Evolutionary conservation across 2,113 vertebrate genomes (phyloP), one percentile per base, ranked within the genome.

Genomic region (Ranitomeya variabilis): DNA sequence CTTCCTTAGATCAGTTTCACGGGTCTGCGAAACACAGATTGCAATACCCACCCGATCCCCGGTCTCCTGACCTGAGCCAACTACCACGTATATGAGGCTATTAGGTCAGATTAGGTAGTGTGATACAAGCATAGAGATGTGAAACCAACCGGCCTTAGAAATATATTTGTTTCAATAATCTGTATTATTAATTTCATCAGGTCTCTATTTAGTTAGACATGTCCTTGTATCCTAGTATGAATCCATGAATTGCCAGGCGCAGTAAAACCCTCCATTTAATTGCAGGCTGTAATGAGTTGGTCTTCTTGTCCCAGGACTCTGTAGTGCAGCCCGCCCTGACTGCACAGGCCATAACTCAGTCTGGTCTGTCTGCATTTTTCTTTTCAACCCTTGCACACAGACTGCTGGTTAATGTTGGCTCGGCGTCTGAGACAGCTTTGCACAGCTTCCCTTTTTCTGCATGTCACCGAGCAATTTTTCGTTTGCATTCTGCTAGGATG

Each of bases 361-460:
- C 83, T 85, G 83, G 83, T 85, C 67, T 85, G 69, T 85, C 83
- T 85, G 19, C 83, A 85, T 85, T 85, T 74, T 74, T 76, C 83
- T 60, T 59, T 19, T 12, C 51, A 66, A 26, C 60, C 54, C 83
- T 85, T 60, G 83, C 67, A 83, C 81, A 73, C 51, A 85, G 83
- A 9, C 66, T 84, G 82, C 83, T 60, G 83, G 83, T 74, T 85
- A 85, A 12, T 76, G 69, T 76, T 85, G 67, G 45, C 83, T 85
- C 23, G 15, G 23, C 76, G 83, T 74, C 83, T 85, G 83, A 74
- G 83, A 60, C 83, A 57, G 67, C 83, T 85, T 85, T 45, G 54
- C 69, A 60, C 83, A 74, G 83, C 83, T 85, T 85, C 83, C 83
- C 16, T 55, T 45, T 45, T 45, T 85, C 67, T 85, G 69, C 69